Conservation (phyloP, 2,113 vertebrate species). For the Ia io region DNA sequence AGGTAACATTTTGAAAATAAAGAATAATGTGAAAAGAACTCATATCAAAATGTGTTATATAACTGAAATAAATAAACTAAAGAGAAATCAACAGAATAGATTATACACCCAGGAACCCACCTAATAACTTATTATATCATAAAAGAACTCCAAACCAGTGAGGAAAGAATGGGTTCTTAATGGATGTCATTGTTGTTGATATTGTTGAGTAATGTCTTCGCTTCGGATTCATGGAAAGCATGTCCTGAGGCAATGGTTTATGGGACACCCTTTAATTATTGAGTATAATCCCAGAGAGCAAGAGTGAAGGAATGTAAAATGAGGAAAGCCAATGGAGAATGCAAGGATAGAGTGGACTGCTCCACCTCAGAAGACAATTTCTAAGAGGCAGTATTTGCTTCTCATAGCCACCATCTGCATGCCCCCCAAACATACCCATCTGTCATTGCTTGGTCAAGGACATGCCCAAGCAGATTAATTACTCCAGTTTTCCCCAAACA, state of each 20-base stretch:
- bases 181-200: not conserved
- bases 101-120: not conserved
- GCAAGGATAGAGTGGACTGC: not conserved
- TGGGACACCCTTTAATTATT: not conserved
- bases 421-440: no score
- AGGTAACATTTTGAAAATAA: slow-evolving; percentile 13
- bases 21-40: not conserved
- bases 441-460: not conserved
- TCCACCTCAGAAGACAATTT: not conserved
- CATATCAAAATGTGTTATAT: not conserved
- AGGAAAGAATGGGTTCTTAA: not conserved
- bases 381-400: not conserved
- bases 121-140: not conserved
- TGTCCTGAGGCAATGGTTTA: not conserved
- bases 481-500: not conserved
- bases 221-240: not conserved
- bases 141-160: not conserved
- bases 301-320: not conserved
- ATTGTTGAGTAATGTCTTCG: not conserved
- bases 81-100: not conserved
- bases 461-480: not conserved
- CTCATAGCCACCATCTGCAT: not conserved
- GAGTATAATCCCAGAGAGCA: not conserved
- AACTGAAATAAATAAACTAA: not conserved
- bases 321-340: not conserved